Evolutionary conservation across 2,888 invertebrate genomes (phyloP).

Genomic region (Allacma fusca): DNA sequence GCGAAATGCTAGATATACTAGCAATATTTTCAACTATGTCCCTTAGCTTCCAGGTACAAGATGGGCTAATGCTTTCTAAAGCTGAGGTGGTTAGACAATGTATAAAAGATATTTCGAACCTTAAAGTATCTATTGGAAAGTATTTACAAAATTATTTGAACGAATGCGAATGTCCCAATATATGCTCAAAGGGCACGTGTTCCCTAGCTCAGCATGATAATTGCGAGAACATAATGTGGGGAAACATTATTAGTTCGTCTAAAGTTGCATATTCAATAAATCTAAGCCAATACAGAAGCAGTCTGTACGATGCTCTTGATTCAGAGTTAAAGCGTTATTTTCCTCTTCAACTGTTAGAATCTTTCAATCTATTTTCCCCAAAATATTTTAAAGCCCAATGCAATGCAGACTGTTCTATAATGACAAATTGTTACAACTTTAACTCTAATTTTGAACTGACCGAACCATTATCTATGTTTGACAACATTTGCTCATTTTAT

Average conservation of each 20-base stretch:
- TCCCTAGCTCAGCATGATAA: not conserved
- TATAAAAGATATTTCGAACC: too few relatives aligned
- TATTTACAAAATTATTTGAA: not conserved
- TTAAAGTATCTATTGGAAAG: not conserved
- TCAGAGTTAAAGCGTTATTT: not conserved
- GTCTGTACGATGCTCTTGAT: not conserved
- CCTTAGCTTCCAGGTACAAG: too few relatives aligned
- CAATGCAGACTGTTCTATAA: not conserved
- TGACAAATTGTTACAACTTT: too few relatives aligned
- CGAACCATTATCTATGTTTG: too few relatives aligned
- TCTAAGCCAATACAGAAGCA: not conserved
- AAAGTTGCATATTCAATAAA: not conserved
- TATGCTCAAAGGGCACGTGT: not conserved
- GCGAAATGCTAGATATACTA: not conserved
- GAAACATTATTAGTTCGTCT: not conserved
- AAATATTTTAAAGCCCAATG: constrained; percentile 4
- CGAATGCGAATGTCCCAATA: not conserved
- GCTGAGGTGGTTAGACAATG: too few relatives aligned
- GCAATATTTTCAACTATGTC: too few relatives aligned
- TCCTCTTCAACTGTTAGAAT: not conserved
- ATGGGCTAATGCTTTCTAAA: too few relatives aligned
- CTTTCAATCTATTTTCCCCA: not conserved
- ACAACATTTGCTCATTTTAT: too few relatives aligned
- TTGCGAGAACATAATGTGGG: not conserved
- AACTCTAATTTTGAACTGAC: too few relatives aligned